Percentiles rank a stretch among this genome's conserved stretches.
phyloP scores from a whole-genome alignment of 1,140 invertebrate genomes.

The Drosophila virilis region DNA sequence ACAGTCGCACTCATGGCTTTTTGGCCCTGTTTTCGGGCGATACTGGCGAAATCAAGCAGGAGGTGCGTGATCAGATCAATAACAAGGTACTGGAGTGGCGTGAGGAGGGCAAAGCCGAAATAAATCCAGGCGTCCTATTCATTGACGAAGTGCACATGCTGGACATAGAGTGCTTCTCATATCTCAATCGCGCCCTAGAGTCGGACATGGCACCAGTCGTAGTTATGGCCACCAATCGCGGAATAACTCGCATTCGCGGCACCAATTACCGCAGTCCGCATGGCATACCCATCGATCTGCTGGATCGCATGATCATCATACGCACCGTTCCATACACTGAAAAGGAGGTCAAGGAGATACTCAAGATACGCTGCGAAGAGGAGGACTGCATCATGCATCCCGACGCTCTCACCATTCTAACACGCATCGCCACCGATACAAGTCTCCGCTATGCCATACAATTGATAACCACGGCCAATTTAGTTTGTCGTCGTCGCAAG shows the following conservation, averaged over 20 bases:
- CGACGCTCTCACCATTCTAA: slow-evolving; percentile 96
- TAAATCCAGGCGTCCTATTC: slow-evolving; percentile 97
- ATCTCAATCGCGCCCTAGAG: slow-evolving; percentile 97
- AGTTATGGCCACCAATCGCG: slow-evolving; percentile 99
- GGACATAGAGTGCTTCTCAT: slow-evolving; percentile 99
- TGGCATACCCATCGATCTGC: slow-evolving; percentile 96
- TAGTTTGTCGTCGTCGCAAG: slow-evolving; percentile 94
- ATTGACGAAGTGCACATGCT: slow-evolving; percentile 99
- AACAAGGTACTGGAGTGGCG: slow-evolving; percentile 99
- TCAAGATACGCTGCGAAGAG: slow-evolving; percentile 97
- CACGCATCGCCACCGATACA: slow-evolving; percentile 96
- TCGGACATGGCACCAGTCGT: slow-evolving; percentile 98
- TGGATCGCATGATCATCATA: slow-evolving; percentile 98
- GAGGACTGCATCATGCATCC: slow-evolving; percentile 98
- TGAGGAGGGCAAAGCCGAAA: slow-evolving; percentile 99
- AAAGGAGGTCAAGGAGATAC: slow-evolving; percentile 95
- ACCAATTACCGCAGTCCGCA: slow-evolving; percentile 97
- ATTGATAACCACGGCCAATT: slow-evolving; percentile 96
- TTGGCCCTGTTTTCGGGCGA: slow-evolving; percentile 98
- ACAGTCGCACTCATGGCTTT: slow-evolving; percentile 98
- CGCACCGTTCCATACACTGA: slow-evolving; percentile 95
- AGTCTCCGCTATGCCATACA: slow-evolving; percentile 99
- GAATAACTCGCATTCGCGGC: slow-evolving; percentile 97
- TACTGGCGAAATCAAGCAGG: slow-evolving; percentile 99
- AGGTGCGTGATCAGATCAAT: slow-evolving; percentile 99